Percentiles rank a stretch among this genome's conserved stretches.
Evolutionary conservation across 2,888 invertebrate genomes (phyloP).

Genomic region (Helicoverpa assulta): DNA sequence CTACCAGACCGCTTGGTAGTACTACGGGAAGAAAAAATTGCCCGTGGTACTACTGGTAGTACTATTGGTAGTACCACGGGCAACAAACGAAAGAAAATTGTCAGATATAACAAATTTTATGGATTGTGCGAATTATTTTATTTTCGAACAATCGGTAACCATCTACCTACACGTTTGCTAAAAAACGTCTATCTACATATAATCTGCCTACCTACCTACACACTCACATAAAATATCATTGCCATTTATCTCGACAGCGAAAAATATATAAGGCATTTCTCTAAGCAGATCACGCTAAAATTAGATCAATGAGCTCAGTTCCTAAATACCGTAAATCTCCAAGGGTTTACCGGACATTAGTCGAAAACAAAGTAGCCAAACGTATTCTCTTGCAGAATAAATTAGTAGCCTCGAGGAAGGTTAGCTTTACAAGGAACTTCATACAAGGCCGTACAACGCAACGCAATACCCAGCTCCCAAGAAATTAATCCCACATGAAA

Average conservation of each 20-base stretch:
- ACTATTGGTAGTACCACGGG: no score
- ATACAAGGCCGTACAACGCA: constrained; percentile 1
- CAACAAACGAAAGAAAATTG: no score
- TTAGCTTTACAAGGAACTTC: background rate
- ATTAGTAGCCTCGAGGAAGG: constrained; percentile 15
- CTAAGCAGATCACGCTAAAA: background rate
- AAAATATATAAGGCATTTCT: constrained; percentile 6
- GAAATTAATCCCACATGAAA: constrained; percentile 28
- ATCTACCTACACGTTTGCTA: background rate
- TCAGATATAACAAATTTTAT: no score
- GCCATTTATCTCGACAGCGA: background rate
- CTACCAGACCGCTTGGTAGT: no score
- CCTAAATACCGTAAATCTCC: background rate
- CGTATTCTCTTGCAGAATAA: constrained; percentile 16
- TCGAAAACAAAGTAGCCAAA: constrained; percentile 23
- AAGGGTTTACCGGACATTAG: background rate
- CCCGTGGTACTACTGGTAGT: no score
- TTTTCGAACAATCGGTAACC: no score
- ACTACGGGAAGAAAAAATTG: no score
- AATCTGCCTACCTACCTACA: no score
- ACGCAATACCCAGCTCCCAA: constrained; percentile 13
- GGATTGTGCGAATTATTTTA: no score
- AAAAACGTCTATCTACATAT: no score
- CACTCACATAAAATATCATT: background rate
- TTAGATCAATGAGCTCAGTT: background rate